A percentile compares a stretch with the other conserved stretches of the same genome.
These are phyloP conservation scores for Saccopteryx leptura DNA, from an alignment of 2,113 vertebrate species.

Conservation along the genomic window DNA sequence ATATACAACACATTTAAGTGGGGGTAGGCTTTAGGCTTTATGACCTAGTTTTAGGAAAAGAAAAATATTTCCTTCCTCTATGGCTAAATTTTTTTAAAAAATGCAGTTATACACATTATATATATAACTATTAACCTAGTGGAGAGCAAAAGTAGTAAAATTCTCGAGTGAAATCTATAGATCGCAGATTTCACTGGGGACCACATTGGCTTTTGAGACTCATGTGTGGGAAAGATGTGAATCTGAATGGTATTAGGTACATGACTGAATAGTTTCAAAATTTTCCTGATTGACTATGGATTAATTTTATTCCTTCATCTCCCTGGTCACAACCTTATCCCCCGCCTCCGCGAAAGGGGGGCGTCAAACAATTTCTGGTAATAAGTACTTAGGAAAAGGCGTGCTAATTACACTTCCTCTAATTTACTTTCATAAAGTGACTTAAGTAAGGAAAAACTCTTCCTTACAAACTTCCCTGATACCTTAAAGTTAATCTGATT, in stretches of 20 bases:
- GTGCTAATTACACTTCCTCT: neutral
- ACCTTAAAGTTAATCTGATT: conserved; percentile 41
- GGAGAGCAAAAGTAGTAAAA: neutral
- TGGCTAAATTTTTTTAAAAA: neutral
- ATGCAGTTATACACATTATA: neutral
- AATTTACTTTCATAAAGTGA: conserved; percentile 35
- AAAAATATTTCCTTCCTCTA: neutral
- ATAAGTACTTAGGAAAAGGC: neutral
- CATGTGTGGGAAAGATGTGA: conserved; percentile 7
- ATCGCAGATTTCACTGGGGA: neutral
- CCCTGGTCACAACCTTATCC: neutral
- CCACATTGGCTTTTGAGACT: neutral
- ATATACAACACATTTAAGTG: neutral
- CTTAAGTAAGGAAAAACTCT: neutral
- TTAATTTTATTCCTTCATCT: conserved; percentile 45
- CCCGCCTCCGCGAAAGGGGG: neutral
- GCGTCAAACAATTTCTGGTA: neutral
- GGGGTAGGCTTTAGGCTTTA: conserved; percentile 8
- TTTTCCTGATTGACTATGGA: neutral
- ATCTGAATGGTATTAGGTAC: neutral
- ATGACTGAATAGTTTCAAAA: neutral
- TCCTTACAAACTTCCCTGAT: conserved; percentile 11
- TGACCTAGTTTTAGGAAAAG: conserved; percentile 15
- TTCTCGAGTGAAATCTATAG: neutral
- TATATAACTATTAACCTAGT: neutral